Evolutionary conservation across 2,113 vertebrate species (phyloP).

Genomic region (Lepidothrix coronata): DNA sequence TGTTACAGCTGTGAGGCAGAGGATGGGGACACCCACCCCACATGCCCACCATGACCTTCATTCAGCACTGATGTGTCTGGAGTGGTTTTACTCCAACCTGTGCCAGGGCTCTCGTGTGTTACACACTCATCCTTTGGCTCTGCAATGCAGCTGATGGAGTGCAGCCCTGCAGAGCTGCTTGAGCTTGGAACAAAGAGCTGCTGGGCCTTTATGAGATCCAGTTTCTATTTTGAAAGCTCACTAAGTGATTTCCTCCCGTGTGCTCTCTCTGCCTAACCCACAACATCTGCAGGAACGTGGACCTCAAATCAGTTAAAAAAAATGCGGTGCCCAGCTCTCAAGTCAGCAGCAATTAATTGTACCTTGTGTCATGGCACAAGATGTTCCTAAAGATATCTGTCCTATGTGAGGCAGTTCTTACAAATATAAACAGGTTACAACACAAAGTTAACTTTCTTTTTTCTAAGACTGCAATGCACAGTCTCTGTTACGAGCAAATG

Average conservation of each 20-base stretch:
- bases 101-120: background rate
- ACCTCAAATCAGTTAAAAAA: background rate
- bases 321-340: background rate
- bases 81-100: rapidly evolving
- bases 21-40: background rate
- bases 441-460: background rate
- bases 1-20: background rate
- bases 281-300: rapidly evolving
- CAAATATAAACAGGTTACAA: background rate
- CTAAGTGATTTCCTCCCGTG: background rate
- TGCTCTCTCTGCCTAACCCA: background rate
- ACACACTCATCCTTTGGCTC: background rate
- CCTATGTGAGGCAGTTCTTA: background rate
- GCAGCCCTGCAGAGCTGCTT: background rate
- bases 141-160: background rate
- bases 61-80: rapidly evolving
- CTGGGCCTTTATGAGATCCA: background rate
- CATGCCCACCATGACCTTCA: rapidly evolving
- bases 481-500: background rate
- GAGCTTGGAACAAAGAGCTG: background rate
- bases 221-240: background rate
- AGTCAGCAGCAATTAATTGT: background rate
- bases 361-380: background rate
- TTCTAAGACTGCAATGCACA: background rate
- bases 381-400: background rate